phyloP scores from a whole-genome alignment of 2,888 invertebrate species.

The Rapana venosa region DNA sequence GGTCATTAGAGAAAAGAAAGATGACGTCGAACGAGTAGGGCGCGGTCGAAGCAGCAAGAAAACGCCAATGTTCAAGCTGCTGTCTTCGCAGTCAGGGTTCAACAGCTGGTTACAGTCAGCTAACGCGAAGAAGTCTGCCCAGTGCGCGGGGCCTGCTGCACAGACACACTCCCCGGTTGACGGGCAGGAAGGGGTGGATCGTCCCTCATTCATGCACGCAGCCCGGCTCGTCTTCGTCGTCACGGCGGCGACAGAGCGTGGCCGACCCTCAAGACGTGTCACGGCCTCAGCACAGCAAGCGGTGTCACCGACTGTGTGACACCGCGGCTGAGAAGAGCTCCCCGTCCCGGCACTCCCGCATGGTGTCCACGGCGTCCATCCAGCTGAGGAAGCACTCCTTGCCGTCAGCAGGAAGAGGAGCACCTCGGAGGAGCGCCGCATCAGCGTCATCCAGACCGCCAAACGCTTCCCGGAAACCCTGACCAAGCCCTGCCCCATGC shows the following conservation, averaged over 20 bases:
- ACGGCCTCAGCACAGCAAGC: neutral
- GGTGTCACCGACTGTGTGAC: neutral
- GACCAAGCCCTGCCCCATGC: conserved; percentile 25
- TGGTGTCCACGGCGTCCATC: conserved; percentile 41
- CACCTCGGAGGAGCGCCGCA: conserved; percentile 25
- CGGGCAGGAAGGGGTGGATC: neutral
- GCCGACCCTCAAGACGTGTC: neutral
- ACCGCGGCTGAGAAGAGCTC: neutral
- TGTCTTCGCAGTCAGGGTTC: conserved; percentile 27
- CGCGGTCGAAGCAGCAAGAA: neutral
- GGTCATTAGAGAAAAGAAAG: neutral
- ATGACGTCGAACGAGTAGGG: neutral
- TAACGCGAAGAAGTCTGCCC: neutral
- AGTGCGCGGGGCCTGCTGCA: neutral
- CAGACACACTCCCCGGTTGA: neutral
- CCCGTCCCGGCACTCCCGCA: neutral
- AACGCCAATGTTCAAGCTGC: conserved; percentile 5
- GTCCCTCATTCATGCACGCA: neutral
- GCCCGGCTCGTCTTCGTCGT: neutral
- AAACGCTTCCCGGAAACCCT: neutral
- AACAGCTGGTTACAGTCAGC: neutral
- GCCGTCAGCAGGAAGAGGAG: neutral
- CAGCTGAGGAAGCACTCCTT: neutral
- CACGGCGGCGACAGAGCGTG: conserved; percentile 12
- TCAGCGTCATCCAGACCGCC: conserved; percentile 37